Evolutionary conservation across 1,140 invertebrate species (phyloP), one percentile per base, ranked within the genome.

Genomic region (Leptopilina clavipes): DNA sequence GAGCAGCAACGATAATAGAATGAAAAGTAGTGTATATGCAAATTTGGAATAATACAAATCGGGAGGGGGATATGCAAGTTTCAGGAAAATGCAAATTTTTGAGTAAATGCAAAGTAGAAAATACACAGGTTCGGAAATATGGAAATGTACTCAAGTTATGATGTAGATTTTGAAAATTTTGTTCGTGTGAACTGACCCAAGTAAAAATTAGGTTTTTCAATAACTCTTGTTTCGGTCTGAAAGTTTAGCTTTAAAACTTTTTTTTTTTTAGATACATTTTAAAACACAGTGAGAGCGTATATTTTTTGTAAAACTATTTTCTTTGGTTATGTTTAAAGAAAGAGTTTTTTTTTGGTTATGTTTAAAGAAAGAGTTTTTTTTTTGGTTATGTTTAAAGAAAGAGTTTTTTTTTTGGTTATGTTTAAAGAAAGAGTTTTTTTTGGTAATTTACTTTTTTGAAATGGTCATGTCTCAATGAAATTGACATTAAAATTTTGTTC

Each of bases 21-120:
- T 65, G 25, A 31, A 31, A 65, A 65, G 22, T 65, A 65, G 2
- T 11, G 14, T n/a, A 65, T 37, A 65, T 65, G 59, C 59, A 65
- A 65, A 65, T 65, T 65, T 65, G 25, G 11, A 65, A 65, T 65
- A 65, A 65, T 65, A 65, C 59, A 65, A 65, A 65, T 65, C 59
- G 25, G 22, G 11, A n/a, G 25, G 22, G 6, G 59, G 22, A 31
- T 37, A 22, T 65, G 19, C 19, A 37, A 65, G 59, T 65, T 65
- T 31, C 25, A 31, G 12, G 22, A 65, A 25, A 37, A 65, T 65
- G 59, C 25, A 31, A 65, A 65, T 65, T n/a, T n/a, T 65, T 65
- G 22, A 25, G 22, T 3, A 14, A 65, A 65, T 65, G 12, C 25
- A 65, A 65, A 37, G 59, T 65, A 31, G 59, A 31, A 31, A 65